Evolutionary conservation across 2,888 invertebrate genomes (phyloP), one percentile per base, ranked within the genome.

Genomic region (Penaeus monodon): DNA sequence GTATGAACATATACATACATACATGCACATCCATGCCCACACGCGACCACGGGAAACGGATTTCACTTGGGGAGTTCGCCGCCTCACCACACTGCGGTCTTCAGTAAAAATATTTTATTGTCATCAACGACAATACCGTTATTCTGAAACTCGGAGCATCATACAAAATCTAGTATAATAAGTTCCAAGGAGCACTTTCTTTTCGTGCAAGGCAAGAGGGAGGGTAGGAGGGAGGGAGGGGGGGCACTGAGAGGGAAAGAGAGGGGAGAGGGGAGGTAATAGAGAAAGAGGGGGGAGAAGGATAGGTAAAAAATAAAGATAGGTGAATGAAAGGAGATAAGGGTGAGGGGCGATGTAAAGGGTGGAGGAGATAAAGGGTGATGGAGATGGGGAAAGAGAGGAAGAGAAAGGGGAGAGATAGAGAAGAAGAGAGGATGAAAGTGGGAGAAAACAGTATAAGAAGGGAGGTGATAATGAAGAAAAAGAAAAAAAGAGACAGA

Each of bases 321-420:
- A 57, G 64, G 83, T 7, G 10, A 8, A 44, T 10, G 44, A 10
- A 44, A 44, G 44, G 44, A 44, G 44, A 44, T 8, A 44, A 3
- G 44, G 44, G 10, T 8, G 10, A 44, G 44, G 44, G 44, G 8
- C 10, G 44, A 44, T 44, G 10, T 44, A 68, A 68, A n/a, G 68
- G 10, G 27, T 7, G 44, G 65, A 76, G 29, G 63, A 79, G 63
- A 20, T 64, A 63, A n/a, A n/a, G 29, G 63, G 78, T 24, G 49
- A 78, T n/a, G 38, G 1, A 77, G 76, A 17, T 64, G 74, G 80
- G 65, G 44, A 64, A 44, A 38, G 68, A 66, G 33, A 38, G 80
- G 38, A 65, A 17, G 74, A 64, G 80, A 68, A 65, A 80, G 17
- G 27, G 29, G 70, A 74, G 77, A n/a, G 77, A 63, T 29, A 84